A percentile compares a stretch with the other conserved stretches of the same genome.
phyloP scores from a whole-genome alignment of 23 tunicate species.

The Oikopleura albicans region DNA sequence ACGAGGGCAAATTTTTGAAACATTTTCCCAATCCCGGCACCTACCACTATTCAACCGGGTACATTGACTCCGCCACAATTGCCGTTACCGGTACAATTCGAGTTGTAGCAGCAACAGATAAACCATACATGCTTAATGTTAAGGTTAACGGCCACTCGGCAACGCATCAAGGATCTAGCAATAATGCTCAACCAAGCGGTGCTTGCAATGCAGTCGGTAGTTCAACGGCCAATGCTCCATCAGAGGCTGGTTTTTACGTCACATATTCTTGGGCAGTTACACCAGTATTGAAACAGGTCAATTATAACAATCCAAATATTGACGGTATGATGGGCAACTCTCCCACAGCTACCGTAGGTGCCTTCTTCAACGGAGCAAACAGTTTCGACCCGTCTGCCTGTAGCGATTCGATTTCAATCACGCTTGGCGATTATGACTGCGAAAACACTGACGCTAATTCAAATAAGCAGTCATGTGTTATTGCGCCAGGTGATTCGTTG shows the following conservation, averaged over 20 bases:
- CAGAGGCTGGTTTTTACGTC: background rate
- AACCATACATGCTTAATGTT: background rate
- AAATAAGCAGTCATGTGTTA: background rate
- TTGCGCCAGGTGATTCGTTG: background rate
- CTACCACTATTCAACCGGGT: background rate
- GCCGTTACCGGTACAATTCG: background rate
- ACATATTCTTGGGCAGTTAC: conserved; percentile 11
- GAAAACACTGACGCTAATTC: background rate
- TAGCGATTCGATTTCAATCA: background rate
- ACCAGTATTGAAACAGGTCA: background rate
- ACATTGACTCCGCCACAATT: background rate
- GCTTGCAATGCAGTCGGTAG: background rate
- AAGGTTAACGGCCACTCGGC: background rate
- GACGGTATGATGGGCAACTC: background rate
- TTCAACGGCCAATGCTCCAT: background rate
- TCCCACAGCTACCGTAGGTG: background rate
- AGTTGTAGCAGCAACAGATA: background rate
- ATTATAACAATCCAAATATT: background rate
- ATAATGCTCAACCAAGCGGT: background rate
- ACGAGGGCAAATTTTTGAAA: background rate
- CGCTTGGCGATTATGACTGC: background rate
- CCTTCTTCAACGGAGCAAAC: background rate
- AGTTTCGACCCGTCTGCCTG: background rate
- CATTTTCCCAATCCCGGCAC: background rate
- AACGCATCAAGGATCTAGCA: background rate